phyloP scores from a whole-genome alignment of 2,113 vertebrate species.

The Leuciscus idus region DNA sequence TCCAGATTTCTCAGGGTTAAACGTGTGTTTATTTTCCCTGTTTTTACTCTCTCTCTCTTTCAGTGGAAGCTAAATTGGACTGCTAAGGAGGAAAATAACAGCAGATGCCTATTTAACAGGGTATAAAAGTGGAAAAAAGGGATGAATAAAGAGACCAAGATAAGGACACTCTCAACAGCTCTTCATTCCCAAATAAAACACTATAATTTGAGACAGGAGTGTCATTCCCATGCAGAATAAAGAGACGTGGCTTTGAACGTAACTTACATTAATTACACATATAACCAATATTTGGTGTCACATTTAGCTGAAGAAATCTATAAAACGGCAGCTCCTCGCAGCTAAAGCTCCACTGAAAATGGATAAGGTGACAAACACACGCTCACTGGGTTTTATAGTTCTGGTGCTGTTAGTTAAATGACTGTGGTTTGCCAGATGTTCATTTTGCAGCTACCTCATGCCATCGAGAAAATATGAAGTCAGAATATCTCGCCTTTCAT shows the following conservation, averaged over 20 bases:
- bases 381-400: not conserved
- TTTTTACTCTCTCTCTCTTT: conserved; percentile 14
- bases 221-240: not conserved
- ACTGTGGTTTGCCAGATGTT: conserved; percentile 5
- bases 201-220: not conserved
- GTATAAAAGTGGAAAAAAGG: conserved; percentile 9
- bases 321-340: conserved; percentile 1
- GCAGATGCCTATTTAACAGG: conserved; percentile 19
- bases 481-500: conserved; percentile 16
- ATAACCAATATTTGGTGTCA: not conserved
- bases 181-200: not conserved
- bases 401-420: not conserved
- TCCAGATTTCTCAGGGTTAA: conserved; percentile 3
- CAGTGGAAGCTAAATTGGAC: not conserved
- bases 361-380: not conserved
- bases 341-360: not conserved
- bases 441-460: not conserved
- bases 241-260: not conserved
- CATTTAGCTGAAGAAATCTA: conserved; percentile 9
- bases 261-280: not conserved
- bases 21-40: not conserved
- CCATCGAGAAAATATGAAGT: conserved; percentile 16
- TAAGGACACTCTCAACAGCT: conserved; percentile 7
- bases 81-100: conserved; percentile 30
- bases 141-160: not conserved